These are phyloP conservation scores for Microctonus aethiopoides DNA, from an alignment of 2,888 invertebrate genomes.

Conservation along the genomic window DNA sequence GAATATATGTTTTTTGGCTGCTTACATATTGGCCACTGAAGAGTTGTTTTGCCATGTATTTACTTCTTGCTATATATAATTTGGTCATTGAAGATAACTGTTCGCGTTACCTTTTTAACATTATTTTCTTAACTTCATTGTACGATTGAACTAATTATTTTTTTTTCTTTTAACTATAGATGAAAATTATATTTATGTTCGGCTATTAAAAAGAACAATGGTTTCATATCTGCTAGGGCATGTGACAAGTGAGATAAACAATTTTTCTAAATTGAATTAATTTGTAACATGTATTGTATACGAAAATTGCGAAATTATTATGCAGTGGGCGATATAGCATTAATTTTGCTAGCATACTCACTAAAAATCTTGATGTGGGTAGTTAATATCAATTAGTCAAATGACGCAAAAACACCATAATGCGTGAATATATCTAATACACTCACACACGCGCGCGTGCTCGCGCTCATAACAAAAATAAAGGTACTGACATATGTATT, in stretches of 20 bases:
- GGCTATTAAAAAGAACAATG: no score
- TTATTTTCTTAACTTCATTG: not conserved
- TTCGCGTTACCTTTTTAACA: not conserved
- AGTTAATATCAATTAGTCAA: conserved; percentile 14
- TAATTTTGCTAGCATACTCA: not conserved
- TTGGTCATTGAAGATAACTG: not conserved
- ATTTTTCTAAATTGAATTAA: no score
- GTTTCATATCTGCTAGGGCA: no score
- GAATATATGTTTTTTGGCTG: not conserved
- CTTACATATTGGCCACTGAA: not conserved
- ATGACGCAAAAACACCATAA: not conserved
- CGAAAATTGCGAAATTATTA: not conserved
- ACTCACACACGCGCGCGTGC: not conserved
- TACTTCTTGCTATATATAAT: not conserved
- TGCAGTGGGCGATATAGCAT: not conserved
- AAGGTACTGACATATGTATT: not conserved
- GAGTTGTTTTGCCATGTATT: not conserved
- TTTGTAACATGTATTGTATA: no score
- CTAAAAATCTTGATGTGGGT: not conserved
- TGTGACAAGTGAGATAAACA: no score
- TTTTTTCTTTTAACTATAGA: not conserved
- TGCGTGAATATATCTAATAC: not conserved
- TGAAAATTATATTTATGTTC: no score
- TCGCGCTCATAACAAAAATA: not conserved
- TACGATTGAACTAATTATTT: not conserved